phyloP scores from a whole-genome alignment of 2,797 vertebrate genomes.

The Ataeniobius toweri region DNA sequence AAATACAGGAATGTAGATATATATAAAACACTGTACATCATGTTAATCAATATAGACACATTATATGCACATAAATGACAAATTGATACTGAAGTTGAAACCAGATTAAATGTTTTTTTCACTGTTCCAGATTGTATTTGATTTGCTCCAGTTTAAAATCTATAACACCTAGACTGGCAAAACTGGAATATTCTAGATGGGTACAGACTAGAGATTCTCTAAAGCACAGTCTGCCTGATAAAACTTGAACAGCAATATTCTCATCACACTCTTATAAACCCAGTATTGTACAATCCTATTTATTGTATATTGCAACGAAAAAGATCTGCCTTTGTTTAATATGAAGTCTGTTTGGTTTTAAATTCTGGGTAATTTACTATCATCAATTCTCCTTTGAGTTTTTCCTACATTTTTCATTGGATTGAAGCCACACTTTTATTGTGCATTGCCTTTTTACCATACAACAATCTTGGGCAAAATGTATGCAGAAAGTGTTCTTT shows the following conservation, averaged over 20 bases:
- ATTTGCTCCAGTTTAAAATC: not conserved
- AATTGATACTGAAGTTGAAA: not conserved
- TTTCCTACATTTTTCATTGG: not conserved
- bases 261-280: not conserved
- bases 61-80: not conserved
- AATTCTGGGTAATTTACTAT: not conserved
- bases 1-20: not conserved
- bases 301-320: not conserved
- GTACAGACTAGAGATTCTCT: not conserved
- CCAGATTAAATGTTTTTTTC: not conserved
- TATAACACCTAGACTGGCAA: not conserved
- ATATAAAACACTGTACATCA: too few species aligned
- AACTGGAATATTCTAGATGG: not conserved
- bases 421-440: not conserved
- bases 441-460: not conserved
- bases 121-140: not conserved
- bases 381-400: not conserved
- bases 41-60: not conserved
- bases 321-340: not conserved
- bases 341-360: not conserved
- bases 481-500: constrained; percentile 26
- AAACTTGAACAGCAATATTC: not conserved
- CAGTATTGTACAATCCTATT: not conserved
- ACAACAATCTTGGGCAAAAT: not conserved
- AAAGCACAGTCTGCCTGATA: not conserved